phyloP scores from a whole-genome alignment of 2,797 vertebrate genomes.

The Chelonia mydas region DNA sequence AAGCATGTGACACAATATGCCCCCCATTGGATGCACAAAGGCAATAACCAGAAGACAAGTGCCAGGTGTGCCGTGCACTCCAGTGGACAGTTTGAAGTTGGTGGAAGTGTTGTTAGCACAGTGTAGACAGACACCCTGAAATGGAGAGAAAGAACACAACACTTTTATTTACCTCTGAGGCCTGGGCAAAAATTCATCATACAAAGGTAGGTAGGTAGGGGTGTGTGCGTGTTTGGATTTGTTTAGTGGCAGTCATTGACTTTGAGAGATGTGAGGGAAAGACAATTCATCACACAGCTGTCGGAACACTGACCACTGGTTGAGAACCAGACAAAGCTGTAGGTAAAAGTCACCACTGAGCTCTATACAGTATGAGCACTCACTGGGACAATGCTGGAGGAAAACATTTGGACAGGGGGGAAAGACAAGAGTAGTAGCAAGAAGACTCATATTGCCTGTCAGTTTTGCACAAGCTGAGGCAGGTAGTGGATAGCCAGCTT shows the following conservation, averaged over 20 bases:
- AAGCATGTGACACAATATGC: neutral
- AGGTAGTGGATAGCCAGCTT: neutral
- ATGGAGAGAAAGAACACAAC: neutral
- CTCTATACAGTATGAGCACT: neutral
- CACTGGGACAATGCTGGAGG: neutral
- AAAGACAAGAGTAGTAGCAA: neutral
- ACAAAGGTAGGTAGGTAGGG: neutral
- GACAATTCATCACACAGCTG: accelerated
- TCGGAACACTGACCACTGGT: neutral
- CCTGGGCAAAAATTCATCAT: neutral
- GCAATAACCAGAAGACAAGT: neutral
- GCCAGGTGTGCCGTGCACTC: neutral
- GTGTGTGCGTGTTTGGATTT: neutral
- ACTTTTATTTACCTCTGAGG: neutral
- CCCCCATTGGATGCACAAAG: neutral
- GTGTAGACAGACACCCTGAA: neutral
- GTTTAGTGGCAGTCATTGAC: neutral
- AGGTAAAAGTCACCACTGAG: neutral
- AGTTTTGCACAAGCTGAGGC: neutral
- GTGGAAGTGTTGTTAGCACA: neutral
- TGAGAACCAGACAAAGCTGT: neutral
- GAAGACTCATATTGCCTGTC: neutral
- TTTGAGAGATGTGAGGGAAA: neutral
- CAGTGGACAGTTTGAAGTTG: neutral
- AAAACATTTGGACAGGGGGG: neutral